Base-by-base conservation (phyloP, 2,113 vertebrate species). In the Passer montanus region DNA sequence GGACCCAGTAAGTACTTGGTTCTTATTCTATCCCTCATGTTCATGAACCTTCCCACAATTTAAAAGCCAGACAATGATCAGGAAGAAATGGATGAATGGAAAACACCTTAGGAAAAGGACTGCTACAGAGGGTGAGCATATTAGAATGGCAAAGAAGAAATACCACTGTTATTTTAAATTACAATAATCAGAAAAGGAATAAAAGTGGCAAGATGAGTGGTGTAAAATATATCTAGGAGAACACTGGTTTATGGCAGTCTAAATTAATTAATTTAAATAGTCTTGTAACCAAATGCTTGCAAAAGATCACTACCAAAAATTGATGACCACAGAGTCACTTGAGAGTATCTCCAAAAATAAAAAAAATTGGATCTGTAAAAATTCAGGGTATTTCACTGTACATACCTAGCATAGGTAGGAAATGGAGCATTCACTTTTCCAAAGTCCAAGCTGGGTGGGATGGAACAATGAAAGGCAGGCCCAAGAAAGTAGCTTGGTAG, bases 301-400 rank as follows among this genome's bases (percentile, higher is more conserved):
- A 50, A 78, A 84, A 70, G 23, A 56, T 83, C 52, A 26, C 26
- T 56, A 56, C 28, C 21, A 89, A 93, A 84, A 44, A n/a, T 46
- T 84, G 53, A 94, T 91, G 89, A 93, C 69, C 31, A 68, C 77
- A 91, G 96, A 97, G 96, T 97, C 97, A 96, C 97, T 98, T 98
- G 98, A 98, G 98, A 98, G 98, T 98, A 98, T 97, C 97, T 97
- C 97, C 60, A 83, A 87, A 91, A 84, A 35, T 19, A 8, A 88
- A 94, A 88, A 74, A 46, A 20, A 7, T 44, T 50, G 28, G 6
- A 15, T 47, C 13, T 55, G 28, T 15, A 27, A 62, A 73, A 78
- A 62, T 89, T 75, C 43, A 39, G 22, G 55, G 21, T 90, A 64
- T 77, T 93, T 94, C 46, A 58, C 70, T 82, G 10, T 59, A 69